Base-by-base conservation (phyloP, 2,797 vertebrate species). In the Synaphobranchus kaupii region DNA sequence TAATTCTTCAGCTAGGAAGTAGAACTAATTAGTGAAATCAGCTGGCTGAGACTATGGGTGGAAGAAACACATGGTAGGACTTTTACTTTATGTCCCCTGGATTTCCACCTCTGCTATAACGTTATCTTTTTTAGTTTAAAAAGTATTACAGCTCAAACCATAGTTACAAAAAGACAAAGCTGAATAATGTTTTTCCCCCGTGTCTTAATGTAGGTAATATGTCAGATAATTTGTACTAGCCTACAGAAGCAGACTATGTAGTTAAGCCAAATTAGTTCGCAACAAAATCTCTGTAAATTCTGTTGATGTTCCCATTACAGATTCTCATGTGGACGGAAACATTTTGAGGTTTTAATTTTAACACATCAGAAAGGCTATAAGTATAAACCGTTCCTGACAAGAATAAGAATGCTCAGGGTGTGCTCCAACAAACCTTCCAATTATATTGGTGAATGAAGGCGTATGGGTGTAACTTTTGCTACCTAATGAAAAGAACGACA, bases 371-470 rank as follows among this genome's bases (percentile, higher is more conserved):
- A 15, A 56, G 15, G 12, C 54, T 56, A 56, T 56, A 56, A 13
- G 13, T 56, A 20, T 56, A 13, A 15, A 56, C 54, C 15, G 54
- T 17, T 15, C 54, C 68, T 81, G 85, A 56, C 44, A 47, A n/a
- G n/a, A n/a, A n/a, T 34, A 81, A 86, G n/a, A 52, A 82, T 82
- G 66, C 50, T 52, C 50, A 52, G 50, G 50, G 50, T 52, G 50
- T 52, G 50, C 50, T 6, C 50, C 5, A 52, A 52, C 5, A 92
- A 94, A 89, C 91, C 94, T 95, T 94, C 94, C 93, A 93, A 92
- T 91, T 94, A 94, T 96, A 96, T 96, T 95, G 94, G 93, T 92
- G 52, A 63, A 82, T 52, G 50, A 50, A 92, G 86, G 94, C 92
- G 93, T 68, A 15, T 58, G 56, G 15, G 17, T 58, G 15, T 54